Percentiles rank a stretch among this genome's conserved stretches.
Conservation (phyloP, 2,797 vertebrate genomes). For the Molossus molossus region DNA sequence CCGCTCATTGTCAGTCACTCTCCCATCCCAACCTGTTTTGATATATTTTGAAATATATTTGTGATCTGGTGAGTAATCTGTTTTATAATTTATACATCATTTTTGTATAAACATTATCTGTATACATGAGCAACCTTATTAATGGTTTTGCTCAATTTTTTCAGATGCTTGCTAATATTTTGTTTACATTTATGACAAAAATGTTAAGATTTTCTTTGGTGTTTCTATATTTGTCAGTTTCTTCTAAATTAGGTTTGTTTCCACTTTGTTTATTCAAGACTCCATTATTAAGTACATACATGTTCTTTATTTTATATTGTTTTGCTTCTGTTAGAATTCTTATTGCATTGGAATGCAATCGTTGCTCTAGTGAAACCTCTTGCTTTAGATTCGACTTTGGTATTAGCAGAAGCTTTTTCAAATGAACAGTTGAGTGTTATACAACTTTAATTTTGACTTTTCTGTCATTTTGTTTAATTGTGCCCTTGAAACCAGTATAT, state of each 20-base stretch:
- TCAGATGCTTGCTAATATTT: neutral
- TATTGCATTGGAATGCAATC: neutral
- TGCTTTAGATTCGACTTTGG: neutral
- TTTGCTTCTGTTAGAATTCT: neutral
- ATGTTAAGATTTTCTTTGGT: neutral
- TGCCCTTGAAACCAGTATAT: neutral
- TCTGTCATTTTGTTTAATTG: neutral
- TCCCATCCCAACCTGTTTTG: neutral
- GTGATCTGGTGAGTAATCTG: neutral
- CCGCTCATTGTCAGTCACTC: neutral
- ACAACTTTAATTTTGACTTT: constrained; percentile 3
- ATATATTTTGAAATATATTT: constrained; percentile 1
- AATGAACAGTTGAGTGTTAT: neutral
- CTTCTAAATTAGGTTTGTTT: constrained; percentile 30
- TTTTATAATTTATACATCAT: neutral
- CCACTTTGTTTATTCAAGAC: neutral
- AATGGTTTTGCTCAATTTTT: neutral
- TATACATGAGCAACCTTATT: neutral
- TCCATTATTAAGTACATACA: neutral
- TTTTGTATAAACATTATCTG: constrained; percentile 13
- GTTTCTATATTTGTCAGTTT: neutral
- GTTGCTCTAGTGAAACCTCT: neutral
- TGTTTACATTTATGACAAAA: constrained; percentile 2
- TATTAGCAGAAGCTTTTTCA: neutral
- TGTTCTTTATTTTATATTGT: neutral